Base-by-base conservation (phyloP, 2,888 invertebrate species). In the Dryomyza anilis region DNA sequence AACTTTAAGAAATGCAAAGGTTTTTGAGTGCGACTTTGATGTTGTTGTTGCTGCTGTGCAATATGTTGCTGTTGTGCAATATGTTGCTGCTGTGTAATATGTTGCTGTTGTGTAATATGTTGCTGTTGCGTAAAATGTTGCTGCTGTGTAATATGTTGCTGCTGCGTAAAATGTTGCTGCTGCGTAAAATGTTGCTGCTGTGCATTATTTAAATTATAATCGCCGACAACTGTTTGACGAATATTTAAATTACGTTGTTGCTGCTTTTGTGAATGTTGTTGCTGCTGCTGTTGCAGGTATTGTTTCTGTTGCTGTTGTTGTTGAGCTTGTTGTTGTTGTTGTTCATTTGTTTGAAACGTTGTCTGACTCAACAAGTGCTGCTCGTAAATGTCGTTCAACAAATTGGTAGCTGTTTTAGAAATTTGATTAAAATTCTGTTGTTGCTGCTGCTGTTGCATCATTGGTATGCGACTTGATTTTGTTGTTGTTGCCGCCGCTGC, bases 321-420 rank as follows among this genome's bases (percentile, higher is more conserved):
- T 29, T 63, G 63, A 2, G 64, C 64, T 8, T 64, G 63, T n/a
- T 64, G 63, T 19, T 64, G 60, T 46, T 60, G 65, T 30, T 59
- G 56, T 19, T 63, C 21, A 36, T 19, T 53, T 43, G 69, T 70
- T 36, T 74, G 75, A 63, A 78, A 79, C 53, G 76, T 78, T 33
- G 79, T 79, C 56, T 79, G 78, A 65, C 67, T 79, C 74, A 79
- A 74, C 75, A 79, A 75, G 75, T 79, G 78, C 69, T 78, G 77
- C 67, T 78, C 78, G 71, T 79, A 79, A 67, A 79, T 79, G 70
- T 78, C 79, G 59, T 77, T 74, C 73, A 78, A 72, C 69, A 76
- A 72, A 76, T 77, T 76, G 68, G 78, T 76, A 63, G 79, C 74
- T 67, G 76, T 77, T 75, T 78, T 79, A 16, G 78, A 78, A 72